These are phyloP conservation scores for Geopemphigus sp. DNA, from an alignment of 1,140 invertebrate genomes.

Conservation along the genomic window DNA sequence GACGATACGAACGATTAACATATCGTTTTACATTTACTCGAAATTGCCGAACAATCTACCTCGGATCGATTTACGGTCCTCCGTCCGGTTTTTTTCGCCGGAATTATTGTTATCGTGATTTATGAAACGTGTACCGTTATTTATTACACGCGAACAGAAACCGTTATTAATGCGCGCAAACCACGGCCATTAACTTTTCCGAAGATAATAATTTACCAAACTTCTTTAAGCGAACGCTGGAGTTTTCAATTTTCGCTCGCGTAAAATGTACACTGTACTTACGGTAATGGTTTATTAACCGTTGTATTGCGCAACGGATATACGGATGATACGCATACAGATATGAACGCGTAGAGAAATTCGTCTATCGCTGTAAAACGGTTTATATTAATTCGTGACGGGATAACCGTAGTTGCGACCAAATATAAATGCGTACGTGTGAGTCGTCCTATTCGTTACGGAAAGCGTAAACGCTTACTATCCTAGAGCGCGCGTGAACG, in stretches of 20 bases:
- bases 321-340: neutral
- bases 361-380: neutral
- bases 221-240: neutral
- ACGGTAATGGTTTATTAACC: conserved; percentile 11
- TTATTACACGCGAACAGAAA: neutral
- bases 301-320: conserved; percentile 12
- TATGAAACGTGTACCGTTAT: neutral
- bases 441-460: no score
- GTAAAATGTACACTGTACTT: neutral
- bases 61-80: no score
- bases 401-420: no score
- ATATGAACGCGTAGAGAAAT: neutral
- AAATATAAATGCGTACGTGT: no score
- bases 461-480: no score
- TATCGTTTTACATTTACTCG: no score
- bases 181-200: conserved; percentile 7
- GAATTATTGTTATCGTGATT: neutral
- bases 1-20: no score
- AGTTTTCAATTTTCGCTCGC: neutral
- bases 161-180: neutral
- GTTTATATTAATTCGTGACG: neutral
- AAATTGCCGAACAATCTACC: no score
- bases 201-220: neutral
- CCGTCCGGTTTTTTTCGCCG: no score
- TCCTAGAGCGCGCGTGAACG: no score